These are phyloP conservation scores for Chaetodon auriga DNA, from an alignment of 2,113 vertebrate genomes.

Conservation along the genomic window DNA sequence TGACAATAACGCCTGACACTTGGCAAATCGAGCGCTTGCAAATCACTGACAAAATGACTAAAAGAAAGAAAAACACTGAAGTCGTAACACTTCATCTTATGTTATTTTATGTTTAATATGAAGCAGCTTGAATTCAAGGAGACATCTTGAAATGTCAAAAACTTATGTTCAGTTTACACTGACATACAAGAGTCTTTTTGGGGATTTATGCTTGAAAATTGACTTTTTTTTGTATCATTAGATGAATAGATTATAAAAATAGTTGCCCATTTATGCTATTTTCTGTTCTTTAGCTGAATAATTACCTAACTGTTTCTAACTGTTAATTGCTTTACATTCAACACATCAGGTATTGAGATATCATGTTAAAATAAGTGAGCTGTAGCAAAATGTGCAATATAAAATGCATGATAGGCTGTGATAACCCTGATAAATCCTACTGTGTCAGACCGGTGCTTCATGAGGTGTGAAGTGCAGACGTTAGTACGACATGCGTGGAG, in stretches of 20 bases:
- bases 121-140: not conserved
- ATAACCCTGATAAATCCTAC: not conserved
- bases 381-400: too few relatives aligned
- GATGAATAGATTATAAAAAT: too few relatives aligned
- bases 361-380: too few relatives aligned
- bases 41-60: too few relatives aligned
- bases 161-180: not conserved
- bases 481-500: not conserved
- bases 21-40: not conserved
- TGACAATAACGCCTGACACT: not conserved
- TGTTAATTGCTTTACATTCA: not conserved
- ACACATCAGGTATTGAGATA: not conserved
- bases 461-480: not conserved
- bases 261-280: not conserved
- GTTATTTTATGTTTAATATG: too few relatives aligned
- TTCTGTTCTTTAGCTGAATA: not conserved
- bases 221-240: too few relatives aligned
- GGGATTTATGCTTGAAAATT: too few relatives aligned
- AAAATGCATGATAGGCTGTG: too few relatives aligned
- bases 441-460: conserved; percentile 16
- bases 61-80: too few relatives aligned
- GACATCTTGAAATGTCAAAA: not conserved
- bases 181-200: not conserved
- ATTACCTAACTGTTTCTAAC: not conserved
- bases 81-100: too few relatives aligned